Evolutionary conservation across 2,113 vertebrate genomes (phyloP), one percentile per base, ranked within the genome.

Genomic region (Tangachromis dhanisi): DNA sequence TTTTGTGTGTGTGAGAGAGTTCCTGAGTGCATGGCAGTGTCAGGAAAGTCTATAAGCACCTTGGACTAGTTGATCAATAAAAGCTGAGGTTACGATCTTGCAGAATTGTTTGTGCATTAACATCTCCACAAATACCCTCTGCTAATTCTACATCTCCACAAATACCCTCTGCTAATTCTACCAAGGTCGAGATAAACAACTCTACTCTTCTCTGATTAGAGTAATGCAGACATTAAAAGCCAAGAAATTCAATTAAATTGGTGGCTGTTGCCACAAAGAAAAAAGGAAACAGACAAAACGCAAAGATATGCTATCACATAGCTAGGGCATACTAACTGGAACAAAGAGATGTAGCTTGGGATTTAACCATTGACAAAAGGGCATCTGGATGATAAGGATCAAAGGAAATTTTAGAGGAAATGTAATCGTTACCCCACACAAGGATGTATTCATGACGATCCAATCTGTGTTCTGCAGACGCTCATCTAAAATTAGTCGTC

Each of bases 101-200:
- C 84, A 90, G 90, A 94, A 88, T 91, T 90, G 79, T 92, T 85
- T 63, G 26, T 53, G 84, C 93, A 91, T 89, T 92, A 90, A 81
- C 88, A 84, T 90, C 87, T 93, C 89, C 8, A 89, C 86, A 66
- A 87, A 89, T 90, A 90, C 88, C 88, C 88, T 89, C 89, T 90
- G 90, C 89, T 95, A 92, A 93, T 93, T 95, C 91, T 76, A 89
- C 94, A 84, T 90, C 89, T 93, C 88, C 11, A 90, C 86, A 78
- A 87, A 90, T 90, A 90, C 88, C 89, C 89, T 92, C 88, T 90
- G 91, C 89, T 95, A 92, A 94, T 93, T 95, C 91, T 76, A 88
- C 94, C 96, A 96, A 96, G 96, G 96, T 96, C 89, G 87, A 94
- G 97, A 97, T 97, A 96, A 97, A 97, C 96, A 96, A 93, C 88